These are phyloP conservation scores for Nomada fucata DNA, from an alignment of 2,888 invertebrate genomes.

Conservation along the genomic window DNA sequence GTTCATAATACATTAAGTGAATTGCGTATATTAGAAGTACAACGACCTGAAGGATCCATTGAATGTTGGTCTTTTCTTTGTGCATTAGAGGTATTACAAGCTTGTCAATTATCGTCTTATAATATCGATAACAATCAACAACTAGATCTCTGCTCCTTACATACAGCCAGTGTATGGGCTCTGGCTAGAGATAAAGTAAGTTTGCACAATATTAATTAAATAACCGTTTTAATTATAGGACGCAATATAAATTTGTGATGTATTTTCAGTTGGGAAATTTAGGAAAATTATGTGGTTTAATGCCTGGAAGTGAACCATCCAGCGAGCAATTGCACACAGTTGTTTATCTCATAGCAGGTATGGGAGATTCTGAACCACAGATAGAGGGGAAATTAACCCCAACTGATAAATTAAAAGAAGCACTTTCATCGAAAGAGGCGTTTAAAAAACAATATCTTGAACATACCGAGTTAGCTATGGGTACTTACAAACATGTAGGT, in stretches of 20 bases:
- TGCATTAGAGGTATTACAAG: constrained; percentile 93
- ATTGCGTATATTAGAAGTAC: constrained; percentile 91
- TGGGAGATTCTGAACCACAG: constrained; percentile 90
- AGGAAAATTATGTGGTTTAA: constrained; percentile 95
- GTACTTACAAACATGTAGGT: constrained; percentile 97
- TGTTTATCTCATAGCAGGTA: constrained; percentile 95
- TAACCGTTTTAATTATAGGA: constrained; percentile 4
- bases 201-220: background rate
- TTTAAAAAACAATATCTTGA: constrained; percentile 97
- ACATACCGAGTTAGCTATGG: constrained; percentile 96
- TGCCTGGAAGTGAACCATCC: constrained; percentile 92
- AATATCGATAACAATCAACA: constrained; percentile 87
- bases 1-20: constrained; percentile 96
- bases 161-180: constrained; percentile 94
- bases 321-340: constrained; percentile 96
- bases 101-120: constrained; percentile 89
- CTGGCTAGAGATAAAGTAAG: constrained; percentile 93
- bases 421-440: constrained; percentile 94
- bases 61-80: constrained; percentile 97
- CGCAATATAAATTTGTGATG: background rate
- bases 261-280: constrained; percentile 89
- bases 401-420: constrained; percentile 94
- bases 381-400: constrained; percentile 86
- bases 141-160: constrained; percentile 90
- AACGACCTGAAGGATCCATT: constrained; percentile 92